A percentile compares a stretch with the other conserved stretches of the same genome.
These are phyloP conservation scores for Gryllus bimaculatus DNA, from an alignment of 1,140 invertebrate species.

Conservation along the genomic window DNA sequence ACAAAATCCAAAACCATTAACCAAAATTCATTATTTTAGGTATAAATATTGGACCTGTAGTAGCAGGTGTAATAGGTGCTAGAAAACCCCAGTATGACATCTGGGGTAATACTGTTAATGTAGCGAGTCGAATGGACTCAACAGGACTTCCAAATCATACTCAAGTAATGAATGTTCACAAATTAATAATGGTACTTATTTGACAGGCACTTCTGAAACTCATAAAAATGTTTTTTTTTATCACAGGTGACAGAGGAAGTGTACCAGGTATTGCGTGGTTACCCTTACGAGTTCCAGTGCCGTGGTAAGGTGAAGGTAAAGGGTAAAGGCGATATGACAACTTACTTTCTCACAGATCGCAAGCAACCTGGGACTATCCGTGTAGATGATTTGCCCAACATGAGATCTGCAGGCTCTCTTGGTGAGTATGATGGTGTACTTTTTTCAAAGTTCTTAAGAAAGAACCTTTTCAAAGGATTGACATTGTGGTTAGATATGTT, in stretches of 20 bases:
- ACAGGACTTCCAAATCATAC: constrained; percentile 76
- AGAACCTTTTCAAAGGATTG: too few species aligned
- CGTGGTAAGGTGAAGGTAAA: constrained; percentile 84
- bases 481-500: too few species aligned
- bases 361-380: constrained; percentile 46
- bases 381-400: constrained; percentile 40
- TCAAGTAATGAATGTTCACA: constrained; percentile 40
- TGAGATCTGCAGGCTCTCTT: constrained; percentile 16
- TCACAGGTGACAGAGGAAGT: constrained; percentile 69
- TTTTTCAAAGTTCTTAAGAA: too few species aligned
- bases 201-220: too few species aligned
- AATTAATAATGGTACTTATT: too few species aligned
- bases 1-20: constrained; percentile 6
- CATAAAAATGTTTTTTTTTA: too few species aligned
- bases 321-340: constrained; percentile 89
- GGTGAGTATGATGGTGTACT: neutral
- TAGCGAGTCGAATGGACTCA: constrained; percentile 82
- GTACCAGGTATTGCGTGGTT: constrained; percentile 56
- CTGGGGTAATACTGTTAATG: constrained; percentile 93
- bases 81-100: constrained; percentile 93
- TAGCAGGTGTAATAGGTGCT: constrained; percentile 89
- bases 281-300: constrained; percentile 69
- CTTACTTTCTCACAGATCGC: constrained; percentile 74
- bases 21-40: constrained; percentile 42
- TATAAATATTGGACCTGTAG: constrained; percentile 84